phyloP scores from a whole-genome alignment of 2,797 vertebrate species.

The Ceryle rudis region DNA sequence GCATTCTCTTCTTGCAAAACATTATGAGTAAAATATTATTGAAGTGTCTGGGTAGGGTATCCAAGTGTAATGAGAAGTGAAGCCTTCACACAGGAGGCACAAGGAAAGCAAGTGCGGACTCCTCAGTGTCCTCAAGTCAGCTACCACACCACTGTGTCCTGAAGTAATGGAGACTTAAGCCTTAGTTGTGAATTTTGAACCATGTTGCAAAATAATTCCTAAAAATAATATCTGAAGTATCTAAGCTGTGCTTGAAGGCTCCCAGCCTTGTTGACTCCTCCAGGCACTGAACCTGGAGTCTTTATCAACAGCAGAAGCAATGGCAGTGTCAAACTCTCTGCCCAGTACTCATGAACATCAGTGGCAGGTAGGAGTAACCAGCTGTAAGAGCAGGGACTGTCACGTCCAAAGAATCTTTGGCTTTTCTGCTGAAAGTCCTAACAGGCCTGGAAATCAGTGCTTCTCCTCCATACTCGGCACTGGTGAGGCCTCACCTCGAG shows the following conservation, averaged over 20 bases:
- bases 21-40: neutral
- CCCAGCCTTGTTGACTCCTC: neutral
- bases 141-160: neutral
- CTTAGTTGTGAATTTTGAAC: neutral
- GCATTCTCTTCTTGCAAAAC: rapidly evolving
- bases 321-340: neutral
- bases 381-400: neutral
- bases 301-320: neutral
- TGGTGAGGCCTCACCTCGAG: too few relatives aligned
- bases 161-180: neutral
- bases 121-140: neutral
- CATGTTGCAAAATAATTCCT: neutral
- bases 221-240: neutral
- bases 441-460: neutral
- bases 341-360: neutral
- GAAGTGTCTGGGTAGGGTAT: neutral
- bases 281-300: neutral
- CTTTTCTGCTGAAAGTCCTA: neutral
- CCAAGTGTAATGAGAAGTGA: neutral
- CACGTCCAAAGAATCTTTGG: neutral
- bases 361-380: neutral
- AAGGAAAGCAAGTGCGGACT: neutral
- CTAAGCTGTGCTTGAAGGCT: neutral
- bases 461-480: too few relatives aligned
- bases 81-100: neutral